Base-by-base conservation (phyloP, 1,140 invertebrate species). In the Pseudomyrmex flavicornis region DNA sequence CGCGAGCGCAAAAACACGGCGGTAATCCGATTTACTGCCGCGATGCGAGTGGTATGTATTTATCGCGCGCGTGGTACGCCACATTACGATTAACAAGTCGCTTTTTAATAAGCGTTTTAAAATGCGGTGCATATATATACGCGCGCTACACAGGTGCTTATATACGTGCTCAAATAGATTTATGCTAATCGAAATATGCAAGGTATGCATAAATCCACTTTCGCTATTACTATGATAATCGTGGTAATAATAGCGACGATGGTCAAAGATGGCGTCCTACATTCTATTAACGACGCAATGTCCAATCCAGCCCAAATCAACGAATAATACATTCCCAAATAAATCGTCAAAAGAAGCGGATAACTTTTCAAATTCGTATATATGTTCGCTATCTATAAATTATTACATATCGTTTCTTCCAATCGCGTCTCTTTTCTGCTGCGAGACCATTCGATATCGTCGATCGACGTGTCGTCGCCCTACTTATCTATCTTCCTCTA, bases 181-280 rank as follows among this genome's bases (percentile, higher is more conserved):
- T 88, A 88, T 88, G 86, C 26, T 88, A 85, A 88, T 88, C 61
- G 85, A 88, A 82, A 88, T 85, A 82, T 80, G 17, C 61, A 48
- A 75, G 50, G 48, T 44, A 48, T 73, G 73, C 87, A 87, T 84
- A 82, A 86, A 74, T 74, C 48, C 46, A 59, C 69, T 80, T 87
- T 84, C 54, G 75, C 75, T 70, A 82, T 88, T 88, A 72, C 65
- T 56, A 61, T 84, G 70, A 72, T 88, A 88, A 88, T 76, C 48
- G 22, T 61, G 17, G 20, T 72, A 88, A 88, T 88, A 82, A 82
- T 75, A 72, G 87, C 20, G 63, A 62, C 66, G 65, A 85, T 75
- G n/a, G 35, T 35, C 35, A 35, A 35, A 35, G 35, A 35, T 35
- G 35, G 35, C 35, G 35, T 35, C 35, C 35, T 7, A 35, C 35